A percentile compares a stretch with the other conserved stretches of the same genome.
phyloP scores from a whole-genome alignment of 2,113 vertebrate genomes.

The Pseudois nayaur region DNA sequence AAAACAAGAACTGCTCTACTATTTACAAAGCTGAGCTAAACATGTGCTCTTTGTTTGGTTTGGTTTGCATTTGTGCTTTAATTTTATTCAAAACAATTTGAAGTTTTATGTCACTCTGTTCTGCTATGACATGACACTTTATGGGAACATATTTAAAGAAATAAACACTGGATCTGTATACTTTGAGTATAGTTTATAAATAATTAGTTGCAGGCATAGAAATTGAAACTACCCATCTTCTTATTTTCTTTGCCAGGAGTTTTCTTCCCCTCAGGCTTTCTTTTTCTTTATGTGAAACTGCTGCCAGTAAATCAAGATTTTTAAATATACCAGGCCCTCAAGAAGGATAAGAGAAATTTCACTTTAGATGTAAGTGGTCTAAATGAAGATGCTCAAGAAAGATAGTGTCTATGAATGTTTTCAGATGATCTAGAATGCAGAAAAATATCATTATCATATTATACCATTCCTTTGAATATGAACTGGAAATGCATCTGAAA shows the following conservation, averaged over 20 bases:
- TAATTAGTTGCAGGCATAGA: neutral
- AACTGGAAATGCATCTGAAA: neutral
- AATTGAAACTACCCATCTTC: neutral
- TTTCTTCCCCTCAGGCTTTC: neutral
- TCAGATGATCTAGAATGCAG: neutral
- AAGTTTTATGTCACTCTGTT: neutral
- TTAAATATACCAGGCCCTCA: neutral
- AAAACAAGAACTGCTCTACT: neutral
- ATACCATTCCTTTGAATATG: neutral
- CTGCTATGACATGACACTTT: neutral
- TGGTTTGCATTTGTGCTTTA: neutral
- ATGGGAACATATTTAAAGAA: neutral
- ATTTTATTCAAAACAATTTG: neutral
- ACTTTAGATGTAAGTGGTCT: neutral
- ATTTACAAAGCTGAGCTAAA: neutral
- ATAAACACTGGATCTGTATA: neutral
- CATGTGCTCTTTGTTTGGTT: neutral
- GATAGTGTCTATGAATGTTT: neutral
- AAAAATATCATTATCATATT: neutral
- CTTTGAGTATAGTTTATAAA: neutral
- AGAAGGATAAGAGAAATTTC: neutral
- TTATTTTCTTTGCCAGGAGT: neutral
- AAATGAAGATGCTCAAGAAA: neutral
- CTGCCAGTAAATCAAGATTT: neutral
- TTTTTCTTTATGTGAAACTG: neutral